Conservation (phyloP, 2,797 vertebrate species). For the Eurystomus glaucurus region DNA sequence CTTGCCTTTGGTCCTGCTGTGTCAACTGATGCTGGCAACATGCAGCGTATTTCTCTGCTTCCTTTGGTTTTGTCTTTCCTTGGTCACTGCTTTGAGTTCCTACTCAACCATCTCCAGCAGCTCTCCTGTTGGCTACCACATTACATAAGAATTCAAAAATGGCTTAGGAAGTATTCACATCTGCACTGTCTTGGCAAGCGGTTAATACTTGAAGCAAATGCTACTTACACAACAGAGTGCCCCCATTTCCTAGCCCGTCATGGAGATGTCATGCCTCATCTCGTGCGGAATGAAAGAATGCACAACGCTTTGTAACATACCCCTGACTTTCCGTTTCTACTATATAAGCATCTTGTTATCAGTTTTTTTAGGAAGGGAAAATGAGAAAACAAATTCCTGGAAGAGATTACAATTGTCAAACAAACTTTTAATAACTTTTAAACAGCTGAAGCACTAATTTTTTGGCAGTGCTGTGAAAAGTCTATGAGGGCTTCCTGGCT, state of each 20-base stretch:
- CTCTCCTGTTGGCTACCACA: not conserved
- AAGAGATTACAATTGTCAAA: slow-evolving; percentile 68
- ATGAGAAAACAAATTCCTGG: slow-evolving; percentile 86
- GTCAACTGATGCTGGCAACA: not conserved
- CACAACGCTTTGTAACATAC: slow-evolving; percentile 79
- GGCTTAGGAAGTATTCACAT: slow-evolving; percentile 8
- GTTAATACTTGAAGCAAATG: slow-evolving; percentile 32
- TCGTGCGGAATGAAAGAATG: slow-evolving; percentile 71
- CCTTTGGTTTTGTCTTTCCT: not conserved
- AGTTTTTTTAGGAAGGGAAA: slow-evolving; percentile 84
- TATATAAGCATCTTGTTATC: slow-evolving; percentile 87
- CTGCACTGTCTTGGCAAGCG: not conserved
- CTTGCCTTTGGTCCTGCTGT: not conserved
- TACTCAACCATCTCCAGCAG: not conserved
- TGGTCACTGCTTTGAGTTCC: not conserved
- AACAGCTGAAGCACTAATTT: slow-evolving; percentile 75
- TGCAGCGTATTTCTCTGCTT: not conserved
- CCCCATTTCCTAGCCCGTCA: not conserved
- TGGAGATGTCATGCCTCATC: slow-evolving; percentile 48
- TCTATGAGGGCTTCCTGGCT: slow-evolving; percentile 66
- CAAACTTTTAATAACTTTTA: slow-evolving; percentile 66
- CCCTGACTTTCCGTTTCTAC: slow-evolving; percentile 86
- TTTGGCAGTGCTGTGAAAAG: slow-evolving; percentile 67
- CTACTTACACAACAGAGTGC: slow-evolving; percentile 11
- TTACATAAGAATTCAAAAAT: not conserved